phyloP scores from a whole-genome alignment of 2,797 vertebrate species.

The Parauchenoglanis punctatus region DNA sequence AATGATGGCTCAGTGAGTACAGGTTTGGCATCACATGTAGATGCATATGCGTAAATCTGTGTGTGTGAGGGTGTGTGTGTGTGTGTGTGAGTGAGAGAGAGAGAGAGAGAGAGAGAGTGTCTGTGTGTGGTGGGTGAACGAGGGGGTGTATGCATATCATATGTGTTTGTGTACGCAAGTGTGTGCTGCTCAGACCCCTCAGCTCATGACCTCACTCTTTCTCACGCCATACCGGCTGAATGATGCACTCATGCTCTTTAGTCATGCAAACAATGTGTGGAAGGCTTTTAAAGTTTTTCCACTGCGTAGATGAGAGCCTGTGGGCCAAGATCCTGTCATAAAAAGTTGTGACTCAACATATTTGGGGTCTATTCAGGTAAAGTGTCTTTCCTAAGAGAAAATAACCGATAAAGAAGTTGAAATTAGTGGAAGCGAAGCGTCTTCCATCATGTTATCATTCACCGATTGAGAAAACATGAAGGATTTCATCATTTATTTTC shows the following conservation, averaged over 20 bases:
- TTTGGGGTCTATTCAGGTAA: slow-evolving; percentile 7
- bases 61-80: slow-evolving; percentile 14
- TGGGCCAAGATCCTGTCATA: slow-evolving; percentile 7
- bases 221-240: slow-evolving; percentile 50
- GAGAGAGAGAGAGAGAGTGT: slow-evolving; percentile 19
- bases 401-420: not conserved
- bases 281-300: slow-evolving; percentile 32
- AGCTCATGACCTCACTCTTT: slow-evolving; percentile 61
- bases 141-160: slow-evolving; percentile 18
- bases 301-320: not conserved
- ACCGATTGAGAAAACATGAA: not conserved
- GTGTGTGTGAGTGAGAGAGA: slow-evolving; percentile 26
- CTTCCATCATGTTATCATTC: not conserved
- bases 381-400: not conserved
- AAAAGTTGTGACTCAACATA: slow-evolving; percentile 19
- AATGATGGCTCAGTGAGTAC: not conserved
- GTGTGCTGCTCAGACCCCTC: slow-evolving; percentile 53
- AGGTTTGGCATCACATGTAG: not conserved
- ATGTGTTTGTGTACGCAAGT: slow-evolving; percentile 45
- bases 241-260: slow-evolving; percentile 47
- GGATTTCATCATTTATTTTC: slow-evolving; percentile 7
- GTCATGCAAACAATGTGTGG: slow-evolving; percentile 31
- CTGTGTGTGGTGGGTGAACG: not conserved
- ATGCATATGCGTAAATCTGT: not conserved
- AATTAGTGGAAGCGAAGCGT: not conserved